Base-by-base conservation (phyloP, 1,140 invertebrate species). In the Drosophila leontia region DNA sequence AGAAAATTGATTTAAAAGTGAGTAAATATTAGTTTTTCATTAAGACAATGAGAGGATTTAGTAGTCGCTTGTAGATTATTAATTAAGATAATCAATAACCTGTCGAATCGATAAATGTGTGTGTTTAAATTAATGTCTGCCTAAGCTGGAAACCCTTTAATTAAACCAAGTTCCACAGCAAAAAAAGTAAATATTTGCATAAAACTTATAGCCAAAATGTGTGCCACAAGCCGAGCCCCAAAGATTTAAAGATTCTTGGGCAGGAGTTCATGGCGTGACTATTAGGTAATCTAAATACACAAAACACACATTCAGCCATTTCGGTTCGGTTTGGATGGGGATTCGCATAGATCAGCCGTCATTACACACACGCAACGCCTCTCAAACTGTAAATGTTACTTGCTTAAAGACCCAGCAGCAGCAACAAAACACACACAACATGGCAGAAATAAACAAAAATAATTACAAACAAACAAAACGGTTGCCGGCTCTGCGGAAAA, bases 331-430 rank as follows among this genome's bases (percentile, higher is more conserved):
- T 41, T 23, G 13, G 32, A 74, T 59, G 55, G 53, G 71, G 53
- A 71, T 65, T 87, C 57, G 80, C 80, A 88, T 77, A 88, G 70
- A 83, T 87, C 76, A 67, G 68, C 44, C 62, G 57, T 84, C 85
- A 78, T 87, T 87, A 87, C 55, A 63, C 58, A 70, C 84, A 87
- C 81, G 84, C 84, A 87, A 88, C 74, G 72, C 72, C 64, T 84
- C 65, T 62, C 47, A 88, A 87, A 90, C 84, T 88, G 84, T 87
- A 88, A 88, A 87, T 84, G 83, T 71, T 88, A 68, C 75, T 87
- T 70, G 78, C 57, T 64, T 67, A 64, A 61, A 85, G 45, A 76
- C 67, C 51, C 48, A 72, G 45, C 56, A 67, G 13, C 45, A 19
- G 26, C 37, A 61, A 3, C 53, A 68, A 45, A 44, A 51, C 39